Evolutionary conservation across 2,888 invertebrate species (phyloP), one percentile per base, ranked within the genome.

Genomic region (Poecilobothrus nobilitatus): DNA sequence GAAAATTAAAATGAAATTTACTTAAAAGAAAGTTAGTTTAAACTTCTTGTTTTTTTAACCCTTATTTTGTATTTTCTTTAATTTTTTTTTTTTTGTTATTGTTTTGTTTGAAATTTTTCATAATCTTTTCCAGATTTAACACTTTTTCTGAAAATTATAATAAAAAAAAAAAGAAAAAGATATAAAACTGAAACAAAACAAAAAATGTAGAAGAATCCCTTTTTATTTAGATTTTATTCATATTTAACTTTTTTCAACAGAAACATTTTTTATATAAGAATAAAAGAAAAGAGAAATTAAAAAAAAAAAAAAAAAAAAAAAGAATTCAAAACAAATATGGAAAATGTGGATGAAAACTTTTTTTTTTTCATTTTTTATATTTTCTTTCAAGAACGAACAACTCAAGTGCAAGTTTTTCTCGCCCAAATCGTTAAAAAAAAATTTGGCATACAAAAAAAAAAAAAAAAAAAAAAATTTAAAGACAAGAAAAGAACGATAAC

Each of bases 81-180:
- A 27, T 27, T 27, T 27, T 37, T 37, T 4, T 37, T 37, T 37
- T 37, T 10, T 12, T 7, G 5, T 34, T 34, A 34, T 34, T 34
- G 5, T 34, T 34, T 34, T 8, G 6, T 34, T 7, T 34, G 8
- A 34, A 34, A 34, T 7, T 10, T n/a, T 53, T 53, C 53, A 15
- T 53, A 53, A 53, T 53, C 53, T 53, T 53, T 53, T 53, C 53
- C 53, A 53, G 53, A 53, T 53, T 53, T 53, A 53, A 12, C 53
- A 53, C 53, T 53, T 53, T 53, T 53, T 18, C 53, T 9, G 53
- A 18, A 53, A 53, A 53, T 18, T 53, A 4, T 53, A n/a, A n/a
- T n/a, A 3, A 18, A 53, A 53, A 15, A 18, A 53, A 53, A 53
- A 6, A 7, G 12, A 27, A 27, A 27, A 41, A 6, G 15, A 27